Evolutionary conservation across 2,113 vertebrate genomes (phyloP), one percentile per base, ranked within the genome.

Genomic region (Aphyosemion australe): DNA sequence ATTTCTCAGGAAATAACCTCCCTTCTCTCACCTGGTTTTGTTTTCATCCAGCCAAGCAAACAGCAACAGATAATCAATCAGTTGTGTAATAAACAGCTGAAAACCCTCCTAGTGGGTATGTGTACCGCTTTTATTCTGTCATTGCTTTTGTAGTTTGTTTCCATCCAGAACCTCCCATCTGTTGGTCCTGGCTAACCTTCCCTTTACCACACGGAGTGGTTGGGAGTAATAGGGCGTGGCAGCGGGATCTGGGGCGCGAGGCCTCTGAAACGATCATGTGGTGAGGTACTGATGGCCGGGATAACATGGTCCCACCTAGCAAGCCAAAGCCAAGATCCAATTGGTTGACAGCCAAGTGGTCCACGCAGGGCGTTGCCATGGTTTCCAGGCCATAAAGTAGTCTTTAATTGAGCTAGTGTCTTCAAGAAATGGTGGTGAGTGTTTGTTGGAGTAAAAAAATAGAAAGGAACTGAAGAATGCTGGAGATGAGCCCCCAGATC

Each of bases 381-480:
- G 87, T 60, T 83, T 80, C 77, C 51, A 66, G 80, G 57, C 67
- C 47, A 16, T 71, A 64, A 77, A 82, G 74, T 74, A 82, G 85
- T 46, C 84, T 89, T 74, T 90, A 87, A 89, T 89, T 50, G 66
- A 80, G 75, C 34, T 12, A 72, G 73, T 75, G 83, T 88, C 88
- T 70, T 87, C 61, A 56, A 69, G 74, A 78, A 74, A 74, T 66
- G 74, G 74, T 47, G 79, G 87, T 62, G 73, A 41, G 12, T 46
- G n/a, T 47, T n/a, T 18, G 16, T 16, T 47, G n/a, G 8, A 47
- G 45, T 47, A 18, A 15, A 49, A 55, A 61, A 18, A 26, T 4
- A 26, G 26, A 26, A 26, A 26, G 26, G 26, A 5, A 26, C 26
- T 26, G 26, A 26, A 1, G 55, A 56, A 53, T 34, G 41, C 45